Evolutionary conservation across 1,140 invertebrate genomes (phyloP).

Genomic region (Scaptomyza montana): DNA sequence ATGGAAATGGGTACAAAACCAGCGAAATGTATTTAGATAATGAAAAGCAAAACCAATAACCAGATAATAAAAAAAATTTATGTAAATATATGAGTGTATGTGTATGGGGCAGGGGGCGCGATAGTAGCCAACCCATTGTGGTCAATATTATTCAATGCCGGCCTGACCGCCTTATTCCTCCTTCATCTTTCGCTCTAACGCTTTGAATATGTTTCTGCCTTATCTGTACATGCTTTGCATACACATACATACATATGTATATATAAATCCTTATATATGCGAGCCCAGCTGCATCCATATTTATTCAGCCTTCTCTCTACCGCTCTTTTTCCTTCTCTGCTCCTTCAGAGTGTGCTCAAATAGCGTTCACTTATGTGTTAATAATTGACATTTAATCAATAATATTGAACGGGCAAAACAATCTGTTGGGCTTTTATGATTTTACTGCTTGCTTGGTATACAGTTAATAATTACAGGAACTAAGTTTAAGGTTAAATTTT

Average conservation of each 20-base stretch:
- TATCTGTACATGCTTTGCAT: constrained; percentile 50
- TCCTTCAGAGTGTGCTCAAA: constrained; percentile 12
- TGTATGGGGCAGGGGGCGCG: constrained; percentile 21
- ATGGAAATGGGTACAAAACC: constrained; percentile 58
- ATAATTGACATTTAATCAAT: constrained; percentile 78
- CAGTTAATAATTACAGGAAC: constrained; percentile 7
- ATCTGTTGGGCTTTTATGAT: not conserved
- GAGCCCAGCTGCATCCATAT: constrained; percentile 31
- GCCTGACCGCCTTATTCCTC: constrained; percentile 14
- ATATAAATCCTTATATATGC: not conserved
- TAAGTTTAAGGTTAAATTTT: not conserved
- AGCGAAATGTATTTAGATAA: constrained; percentile 76
- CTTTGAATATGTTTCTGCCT: constrained; percentile 40
- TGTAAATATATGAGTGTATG: constrained; percentile 10
- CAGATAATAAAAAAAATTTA: constrained; percentile 40
- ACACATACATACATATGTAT: constrained; percentile 14
- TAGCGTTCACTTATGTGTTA: constrained; percentile 67
- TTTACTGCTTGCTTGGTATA: not conserved
- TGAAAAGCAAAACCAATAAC: constrained; percentile 52
- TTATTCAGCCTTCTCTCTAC: constrained; percentile 11
- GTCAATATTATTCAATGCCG: constrained; percentile 74
- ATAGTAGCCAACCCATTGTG: constrained; percentile 58
- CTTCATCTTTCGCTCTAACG: constrained; percentile 25
- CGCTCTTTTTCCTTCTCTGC: not conserved
- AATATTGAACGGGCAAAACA: constrained; percentile 45